Evolutionary conservation across 1,140 invertebrate species (phyloP), one percentile per base, ranked within the genome.

Genomic region (Drosophila kohkoa): DNA sequence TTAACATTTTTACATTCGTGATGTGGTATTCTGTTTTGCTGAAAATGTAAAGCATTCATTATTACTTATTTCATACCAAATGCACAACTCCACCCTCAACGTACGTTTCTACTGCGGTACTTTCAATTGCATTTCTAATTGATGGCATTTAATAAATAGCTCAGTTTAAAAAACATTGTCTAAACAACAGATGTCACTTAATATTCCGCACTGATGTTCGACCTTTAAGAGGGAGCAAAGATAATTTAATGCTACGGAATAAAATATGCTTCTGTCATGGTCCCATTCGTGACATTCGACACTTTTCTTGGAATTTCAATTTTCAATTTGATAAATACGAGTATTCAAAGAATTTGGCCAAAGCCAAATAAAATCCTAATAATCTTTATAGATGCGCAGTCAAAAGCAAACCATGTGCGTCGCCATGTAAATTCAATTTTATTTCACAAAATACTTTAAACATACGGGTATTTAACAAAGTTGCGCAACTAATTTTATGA

Each of bases 261-360:
- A 16, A 63, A 70, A 48, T 16, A 55, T 38, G 28, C 3, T 46
- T 70, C 4, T 4, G 11, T 5, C 15, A 15, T n/a, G 49, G 8
- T 28, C 30, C 41, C 49, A 54, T 35, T 70, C 30, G 59, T 63
- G 35, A 52, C 55, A 60, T 16, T 54, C 48, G 63, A 60, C 15
- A 59, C 32, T 48, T 74, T 74, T 74, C 65, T 8, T 13, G 41
- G 65, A 74, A 74, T 46, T 74, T 48, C 51, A 64, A 70, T 70
- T 63, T 67, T 16, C 48, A 67, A 25, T 67, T 54, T 60, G 35
- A 67, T 67, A 52, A 16, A 54, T 45, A 13, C 28, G 51, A 52
- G 51, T 30, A 41, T 65, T 54, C 62, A 16, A 43, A 35, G 51
- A 65, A 65, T 65, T 55, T 54, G 1, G 49, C 10, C 13, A 38